Conservation (phyloP, 2,888 invertebrate species). For the Plagodis dolabraria region DNA sequence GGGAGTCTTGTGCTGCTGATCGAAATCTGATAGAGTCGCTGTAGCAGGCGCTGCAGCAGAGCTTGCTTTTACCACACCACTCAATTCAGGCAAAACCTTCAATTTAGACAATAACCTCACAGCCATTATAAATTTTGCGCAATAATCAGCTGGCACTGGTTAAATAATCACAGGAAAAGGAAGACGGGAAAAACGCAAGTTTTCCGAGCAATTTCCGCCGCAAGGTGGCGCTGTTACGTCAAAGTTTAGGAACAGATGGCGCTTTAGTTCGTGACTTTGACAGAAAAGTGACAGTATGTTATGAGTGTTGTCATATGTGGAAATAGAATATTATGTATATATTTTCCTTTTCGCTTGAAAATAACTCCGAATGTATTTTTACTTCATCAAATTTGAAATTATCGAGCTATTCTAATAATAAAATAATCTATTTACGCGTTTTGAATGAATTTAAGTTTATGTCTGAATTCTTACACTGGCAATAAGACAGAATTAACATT, state of each 20-base stretch:
- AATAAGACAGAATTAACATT: constrained; percentile 44
- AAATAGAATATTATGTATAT: neutral
- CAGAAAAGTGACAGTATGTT: constrained; percentile 21
- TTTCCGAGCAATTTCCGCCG: constrained; percentile 40
- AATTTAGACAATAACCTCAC: constrained; percentile 73
- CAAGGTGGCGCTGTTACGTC: constrained; percentile 54
- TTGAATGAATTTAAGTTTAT: neutral
- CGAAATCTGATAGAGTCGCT: constrained; percentile 87
- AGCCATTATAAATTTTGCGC: constrained; percentile 64
- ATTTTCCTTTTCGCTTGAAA: too few species aligned
- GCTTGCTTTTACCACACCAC: constrained; percentile 59
- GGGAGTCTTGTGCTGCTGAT: constrained; percentile 87
- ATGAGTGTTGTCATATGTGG: constrained; percentile 8
- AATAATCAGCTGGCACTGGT: constrained; percentile 56
- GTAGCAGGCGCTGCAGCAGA: constrained; percentile 78
- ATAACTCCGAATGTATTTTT: too few species aligned
- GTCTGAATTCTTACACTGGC: constrained; percentile 41
- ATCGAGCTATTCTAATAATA: neutral
- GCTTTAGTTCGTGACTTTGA: constrained; percentile 38
- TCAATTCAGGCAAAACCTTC: constrained; percentile 67
- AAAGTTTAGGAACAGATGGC: constrained; percentile 50
- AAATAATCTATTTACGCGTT: neutral
- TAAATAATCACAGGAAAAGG: constrained; percentile 81
- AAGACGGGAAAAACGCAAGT: constrained; percentile 49
- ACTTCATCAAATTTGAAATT: too few species aligned